Evolutionary conservation across 1,140 invertebrate genomes (phyloP).

Genomic region (Lasaia peninsularis): DNA sequence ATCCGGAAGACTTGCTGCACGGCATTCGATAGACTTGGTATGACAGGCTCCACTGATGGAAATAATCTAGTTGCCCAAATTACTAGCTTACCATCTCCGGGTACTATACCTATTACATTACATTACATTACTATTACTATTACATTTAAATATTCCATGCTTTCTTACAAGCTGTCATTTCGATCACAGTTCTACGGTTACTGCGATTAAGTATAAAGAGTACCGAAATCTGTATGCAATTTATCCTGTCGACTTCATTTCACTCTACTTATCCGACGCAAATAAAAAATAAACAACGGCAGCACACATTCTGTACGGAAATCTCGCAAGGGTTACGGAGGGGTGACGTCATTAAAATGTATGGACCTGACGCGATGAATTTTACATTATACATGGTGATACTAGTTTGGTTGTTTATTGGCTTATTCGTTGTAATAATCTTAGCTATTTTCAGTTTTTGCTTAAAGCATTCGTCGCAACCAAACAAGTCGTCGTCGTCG

Average conservation of each 20-base stretch:
- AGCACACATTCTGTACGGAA: slow-evolving; percentile 31
- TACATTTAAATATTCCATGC: neutral
- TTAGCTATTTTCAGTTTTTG: no score
- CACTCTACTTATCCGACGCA: slow-evolving; percentile 17
- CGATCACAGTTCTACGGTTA: slow-evolving; percentile 13
- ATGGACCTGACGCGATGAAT: slow-evolving; percentile 39
- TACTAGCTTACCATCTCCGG: no score
- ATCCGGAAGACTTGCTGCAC: no score
- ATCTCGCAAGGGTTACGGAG: slow-evolving; percentile 48
- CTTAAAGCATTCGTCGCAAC: no score
- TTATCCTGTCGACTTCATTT: slow-evolving; percentile 25
- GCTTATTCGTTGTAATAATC: no score
- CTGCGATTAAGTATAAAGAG: slow-evolving; percentile 13
- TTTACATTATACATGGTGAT: slow-evolving; percentile 48
- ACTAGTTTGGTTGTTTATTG: neutral
- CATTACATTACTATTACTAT: no score
- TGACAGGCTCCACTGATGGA: no score
- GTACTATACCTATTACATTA: no score
- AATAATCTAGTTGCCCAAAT: no score
- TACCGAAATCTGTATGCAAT: slow-evolving; percentile 21
- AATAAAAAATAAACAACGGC: slow-evolving; percentile 34
- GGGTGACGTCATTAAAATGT: slow-evolving; percentile 62
- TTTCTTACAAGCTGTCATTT: slow-evolving; percentile 1
- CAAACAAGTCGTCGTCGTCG: no score
- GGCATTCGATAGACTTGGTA: no score